Evolutionary conservation across 2,797 vertebrate genomes (phyloP).

Genomic region (Prunella strophiata): DNA sequence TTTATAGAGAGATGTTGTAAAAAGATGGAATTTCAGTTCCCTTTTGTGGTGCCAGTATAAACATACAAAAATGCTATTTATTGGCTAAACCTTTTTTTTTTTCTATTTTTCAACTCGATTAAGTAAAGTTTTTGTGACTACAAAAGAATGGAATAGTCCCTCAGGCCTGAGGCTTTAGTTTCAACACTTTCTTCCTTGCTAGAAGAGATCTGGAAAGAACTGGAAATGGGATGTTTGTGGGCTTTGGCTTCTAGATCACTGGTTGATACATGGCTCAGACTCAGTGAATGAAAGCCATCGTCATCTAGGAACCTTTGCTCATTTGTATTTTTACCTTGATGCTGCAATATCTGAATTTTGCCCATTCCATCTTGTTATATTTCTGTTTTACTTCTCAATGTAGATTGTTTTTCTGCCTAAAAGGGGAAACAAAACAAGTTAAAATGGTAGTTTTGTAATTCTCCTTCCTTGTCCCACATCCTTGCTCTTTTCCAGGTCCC

Average conservation of each 20-base stretch:
- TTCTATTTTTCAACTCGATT: background rate
- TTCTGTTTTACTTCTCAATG: background rate
- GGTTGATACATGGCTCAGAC: background rate
- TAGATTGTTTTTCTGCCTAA: background rate
- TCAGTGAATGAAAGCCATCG: background rate
- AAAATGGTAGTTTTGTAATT: background rate
- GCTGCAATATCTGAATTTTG: background rate
- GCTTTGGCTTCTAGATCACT: background rate
- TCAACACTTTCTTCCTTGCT: background rate
- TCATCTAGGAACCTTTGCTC: background rate
- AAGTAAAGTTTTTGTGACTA: background rate
- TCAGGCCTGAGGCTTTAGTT: background rate
- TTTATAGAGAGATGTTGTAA: slow-evolving; percentile 14
- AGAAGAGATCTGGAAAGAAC: background rate
- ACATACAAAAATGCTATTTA: slow-evolving; percentile 11
- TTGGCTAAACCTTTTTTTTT: background rate
- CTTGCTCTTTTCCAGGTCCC: background rate
- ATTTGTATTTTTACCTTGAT: background rate
- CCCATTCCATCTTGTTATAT: background rate
- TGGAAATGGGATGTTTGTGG: background rate
- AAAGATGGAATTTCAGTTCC: slow-evolving; percentile 37
- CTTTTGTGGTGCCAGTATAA: slow-evolving; percentile 28
- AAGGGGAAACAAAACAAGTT: background rate
- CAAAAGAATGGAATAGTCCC: background rate
- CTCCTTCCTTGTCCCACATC: background rate